These are phyloP conservation scores for Scomber japonicus DNA, from an alignment of 2,113 vertebrate species.

Conservation along the genomic window DNA sequence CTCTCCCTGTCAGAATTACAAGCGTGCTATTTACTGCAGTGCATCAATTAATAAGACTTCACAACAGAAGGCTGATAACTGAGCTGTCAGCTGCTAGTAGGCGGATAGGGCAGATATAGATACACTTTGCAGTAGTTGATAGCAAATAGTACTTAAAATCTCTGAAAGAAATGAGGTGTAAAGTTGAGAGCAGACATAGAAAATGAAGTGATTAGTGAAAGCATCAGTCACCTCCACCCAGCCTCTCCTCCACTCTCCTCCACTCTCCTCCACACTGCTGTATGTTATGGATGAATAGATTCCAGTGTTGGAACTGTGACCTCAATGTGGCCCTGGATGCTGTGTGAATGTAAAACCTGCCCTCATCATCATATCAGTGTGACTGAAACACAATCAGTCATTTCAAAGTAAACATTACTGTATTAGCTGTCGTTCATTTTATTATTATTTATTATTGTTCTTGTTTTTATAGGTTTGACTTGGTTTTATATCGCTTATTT, in stretches of 20 bases:
- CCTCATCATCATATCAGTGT: conserved; percentile 21
- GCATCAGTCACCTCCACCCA: not conserved
- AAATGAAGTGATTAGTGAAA: conserved; percentile 47
- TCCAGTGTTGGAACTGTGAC: conserved; percentile 54
- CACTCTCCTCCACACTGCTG: conserved; percentile 18
- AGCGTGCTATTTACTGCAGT: conserved; percentile 23
- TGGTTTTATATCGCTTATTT: no score
- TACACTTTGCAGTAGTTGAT: conserved; percentile 3
- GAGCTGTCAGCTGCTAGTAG: conserved; percentile 1
- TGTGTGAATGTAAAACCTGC: conserved; percentile 52
- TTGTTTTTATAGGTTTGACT: no score
- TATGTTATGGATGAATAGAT: conserved; percentile 60
- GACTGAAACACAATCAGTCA: not conserved
- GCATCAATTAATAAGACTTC: conserved; percentile 30
- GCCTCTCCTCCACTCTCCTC: not conserved
- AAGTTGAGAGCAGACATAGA: conserved; percentile 1
- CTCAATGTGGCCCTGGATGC: conserved; percentile 44
- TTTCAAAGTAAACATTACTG: no score
- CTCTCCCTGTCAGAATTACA: conserved; percentile 12
- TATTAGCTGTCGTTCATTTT: no score
- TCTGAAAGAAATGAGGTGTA: conserved; percentile 6
- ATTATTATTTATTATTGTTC: no score
- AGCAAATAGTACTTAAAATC: not conserved
- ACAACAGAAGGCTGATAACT: conserved; percentile 17
- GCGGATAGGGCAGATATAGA: not conserved